Percentiles rank a stretch among this genome's conserved stretches.
Evolutionary conservation across 2,113 vertebrate species (phyloP).

Genomic region (Pterophyllum scalare): DNA sequence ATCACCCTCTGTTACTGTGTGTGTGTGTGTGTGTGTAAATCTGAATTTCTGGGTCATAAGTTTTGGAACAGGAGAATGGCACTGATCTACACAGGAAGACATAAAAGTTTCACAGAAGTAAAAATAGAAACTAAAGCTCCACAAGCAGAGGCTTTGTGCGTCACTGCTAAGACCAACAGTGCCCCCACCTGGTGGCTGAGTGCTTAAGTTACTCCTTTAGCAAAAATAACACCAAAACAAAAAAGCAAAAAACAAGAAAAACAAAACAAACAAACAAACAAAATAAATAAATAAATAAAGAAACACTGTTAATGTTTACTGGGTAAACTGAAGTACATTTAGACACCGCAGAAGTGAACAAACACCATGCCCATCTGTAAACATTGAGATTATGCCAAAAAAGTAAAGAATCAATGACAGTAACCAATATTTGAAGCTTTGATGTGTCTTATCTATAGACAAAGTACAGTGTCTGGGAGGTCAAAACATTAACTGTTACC

Average conservation of each 20-base stretch:
- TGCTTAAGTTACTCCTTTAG: neutral
- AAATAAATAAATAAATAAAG: neutral
- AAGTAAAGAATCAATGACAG: neutral
- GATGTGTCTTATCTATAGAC: conserved; percentile 7
- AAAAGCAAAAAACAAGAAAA: too few species aligned
- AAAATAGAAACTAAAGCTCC: conserved; percentile 58
- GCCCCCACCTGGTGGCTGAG: conserved; percentile 54
- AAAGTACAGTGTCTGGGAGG: neutral
- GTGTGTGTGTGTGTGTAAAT: conserved; percentile 6
- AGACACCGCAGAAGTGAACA: neutral
- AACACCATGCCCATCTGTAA: neutral
- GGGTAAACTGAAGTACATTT: neutral
- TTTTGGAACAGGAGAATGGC: conserved; percentile 45
- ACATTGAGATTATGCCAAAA: rapidly evolving
- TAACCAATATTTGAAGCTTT: neutral
- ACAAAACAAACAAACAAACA: too few species aligned
- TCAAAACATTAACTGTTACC: neutral
- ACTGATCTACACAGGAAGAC: conserved; percentile 55
- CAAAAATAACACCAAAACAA: neutral
- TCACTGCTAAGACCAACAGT: conserved; percentile 52
- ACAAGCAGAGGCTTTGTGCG: neutral
- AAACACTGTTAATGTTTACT: neutral
- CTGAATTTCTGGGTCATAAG: conserved; percentile 58
- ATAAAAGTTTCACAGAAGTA: conserved; percentile 66
- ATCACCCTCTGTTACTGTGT: conserved; percentile 12